These are phyloP conservation scores for Pinna nobilis DNA, from an alignment of 1,140 invertebrate species.

Conservation along the genomic window DNA sequence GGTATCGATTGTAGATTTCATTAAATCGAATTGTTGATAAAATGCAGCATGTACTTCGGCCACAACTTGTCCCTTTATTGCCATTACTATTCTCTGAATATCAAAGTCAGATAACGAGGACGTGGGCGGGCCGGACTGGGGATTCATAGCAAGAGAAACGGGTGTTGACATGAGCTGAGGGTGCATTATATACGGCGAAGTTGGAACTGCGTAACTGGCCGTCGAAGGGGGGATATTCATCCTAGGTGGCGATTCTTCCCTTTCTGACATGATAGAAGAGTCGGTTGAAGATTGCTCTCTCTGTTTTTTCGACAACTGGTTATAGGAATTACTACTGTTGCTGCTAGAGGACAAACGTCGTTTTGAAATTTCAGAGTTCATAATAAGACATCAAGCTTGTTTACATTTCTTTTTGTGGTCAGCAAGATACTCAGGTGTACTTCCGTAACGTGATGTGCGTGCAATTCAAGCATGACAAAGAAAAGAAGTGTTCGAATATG, in stretches of 20 bases:
- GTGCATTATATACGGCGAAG: not conserved
- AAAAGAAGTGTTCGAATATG: not conserved
- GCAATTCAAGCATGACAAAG: not conserved
- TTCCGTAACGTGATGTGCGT: not conserved
- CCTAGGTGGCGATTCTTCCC: not conserved
- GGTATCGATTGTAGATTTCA: constrained; percentile 1
- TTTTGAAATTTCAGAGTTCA: not conserved
- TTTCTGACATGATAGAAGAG: not conserved
- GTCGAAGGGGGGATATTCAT: not conserved
- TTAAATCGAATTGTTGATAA: not conserved
- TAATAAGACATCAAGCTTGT: not conserved
- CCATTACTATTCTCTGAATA: constrained; percentile 1
- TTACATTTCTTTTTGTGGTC: not conserved
- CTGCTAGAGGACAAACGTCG: not conserved
- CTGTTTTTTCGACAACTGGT: not conserved
- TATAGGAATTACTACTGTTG: not conserved
- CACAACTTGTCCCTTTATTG: not conserved
- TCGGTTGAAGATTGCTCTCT: not conserved
- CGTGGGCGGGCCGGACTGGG: no score
- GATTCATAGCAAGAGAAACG: not conserved
- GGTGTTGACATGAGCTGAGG: not conserved
- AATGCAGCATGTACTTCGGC: not conserved
- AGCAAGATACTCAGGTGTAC: not conserved
- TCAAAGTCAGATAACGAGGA: not conserved
- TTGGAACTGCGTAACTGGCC: not conserved